Conservation (phyloP, 1,140 invertebrate species). For the Trissolcus basalis region DNA sequence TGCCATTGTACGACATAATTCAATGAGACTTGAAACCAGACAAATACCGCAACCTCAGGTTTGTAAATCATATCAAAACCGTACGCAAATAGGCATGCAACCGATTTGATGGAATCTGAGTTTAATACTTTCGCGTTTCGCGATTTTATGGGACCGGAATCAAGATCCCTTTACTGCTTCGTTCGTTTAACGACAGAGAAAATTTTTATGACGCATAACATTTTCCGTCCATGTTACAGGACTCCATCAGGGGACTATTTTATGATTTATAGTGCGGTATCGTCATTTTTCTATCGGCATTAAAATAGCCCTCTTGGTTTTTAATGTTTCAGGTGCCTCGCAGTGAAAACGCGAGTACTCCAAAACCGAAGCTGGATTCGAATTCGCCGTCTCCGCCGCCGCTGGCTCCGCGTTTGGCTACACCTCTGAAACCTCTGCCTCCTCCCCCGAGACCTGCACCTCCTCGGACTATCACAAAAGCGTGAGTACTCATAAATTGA, state of each 20-base stretch:
- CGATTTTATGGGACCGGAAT: no score
- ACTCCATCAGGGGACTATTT: no score
- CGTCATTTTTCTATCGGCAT: no score
- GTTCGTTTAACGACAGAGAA: no score
- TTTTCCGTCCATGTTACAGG: no score
- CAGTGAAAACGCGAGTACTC: slow-evolving; percentile 29
- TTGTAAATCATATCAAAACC: slow-evolving; percentile 11
- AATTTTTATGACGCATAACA: no score
- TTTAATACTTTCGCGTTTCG: no score
- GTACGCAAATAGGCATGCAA: not conserved
- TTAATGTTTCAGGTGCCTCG: slow-evolving; percentile 35
- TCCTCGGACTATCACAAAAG: slow-evolving; percentile 62
- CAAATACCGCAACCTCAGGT: slow-evolving; percentile 73
- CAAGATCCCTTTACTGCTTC: no score
- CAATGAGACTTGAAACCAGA: slow-evolving; percentile 65
- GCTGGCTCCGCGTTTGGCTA: slow-evolving; percentile 69
- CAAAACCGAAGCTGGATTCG: slow-evolving; percentile 62
- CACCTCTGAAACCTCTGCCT: slow-evolving; percentile 68
- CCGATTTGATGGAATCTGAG: no score
- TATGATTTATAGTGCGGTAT: no score
- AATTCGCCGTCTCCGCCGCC: slow-evolving; percentile 68
- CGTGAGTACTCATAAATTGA: slow-evolving; percentile 59
- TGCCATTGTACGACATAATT: slow-evolving; percentile 67
- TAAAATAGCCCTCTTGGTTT: no score
- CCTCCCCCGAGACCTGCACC: slow-evolving; percentile 73